Evolutionary conservation across 2,797 vertebrate species (phyloP), one percentile per base, ranked within the genome.

Genomic region (Telmatherina bonti): DNA sequence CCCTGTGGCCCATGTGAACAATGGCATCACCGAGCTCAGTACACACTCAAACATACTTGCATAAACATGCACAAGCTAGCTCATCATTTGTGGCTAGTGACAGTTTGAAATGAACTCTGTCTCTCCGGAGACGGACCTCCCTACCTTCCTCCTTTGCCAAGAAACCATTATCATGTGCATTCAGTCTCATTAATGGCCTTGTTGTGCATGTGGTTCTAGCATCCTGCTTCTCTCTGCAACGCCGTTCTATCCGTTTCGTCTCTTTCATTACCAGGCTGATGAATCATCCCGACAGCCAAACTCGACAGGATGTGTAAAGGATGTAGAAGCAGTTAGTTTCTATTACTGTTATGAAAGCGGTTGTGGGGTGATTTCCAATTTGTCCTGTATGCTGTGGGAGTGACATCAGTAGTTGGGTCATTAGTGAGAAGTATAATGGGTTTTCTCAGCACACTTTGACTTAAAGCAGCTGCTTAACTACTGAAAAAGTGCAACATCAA

Each of bases 111-210:
- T 57, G 11, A 66, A 63, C 70, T 61, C 38, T 22, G 22, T 29
- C 43, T 68, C 78, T 65, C 78, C 52, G 33, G 74, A 72, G 72
- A 77, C 22, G 36, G 35, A 38, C 60, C 49, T 58, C 54, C 75
- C 72, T 47, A 79, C 72, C 66, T 81, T 71, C 56, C 79, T 58
- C 54, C n/a, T 73, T 70, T 77, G 74, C 86, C 80, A 84, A 87
- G 76, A 87, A 91, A 54, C 85, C 90, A 91, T 90, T 89, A 91
- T 82, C 76, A 62, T 70, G 55, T 73, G 72, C 74, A 60, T 81
- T 81, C 75, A 82, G 70, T 84, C 15, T 52, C 79, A 45, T 74
- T 90, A 90, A 90, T 91, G 83, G 82, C 81, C 57, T 62, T 79
- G 72, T 36, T 84, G 67, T 77, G 33, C 77, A 67, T 84, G 13